phyloP scores from a whole-genome alignment of 2,888 invertebrate genomes.

The Erynnis tages region DNA sequence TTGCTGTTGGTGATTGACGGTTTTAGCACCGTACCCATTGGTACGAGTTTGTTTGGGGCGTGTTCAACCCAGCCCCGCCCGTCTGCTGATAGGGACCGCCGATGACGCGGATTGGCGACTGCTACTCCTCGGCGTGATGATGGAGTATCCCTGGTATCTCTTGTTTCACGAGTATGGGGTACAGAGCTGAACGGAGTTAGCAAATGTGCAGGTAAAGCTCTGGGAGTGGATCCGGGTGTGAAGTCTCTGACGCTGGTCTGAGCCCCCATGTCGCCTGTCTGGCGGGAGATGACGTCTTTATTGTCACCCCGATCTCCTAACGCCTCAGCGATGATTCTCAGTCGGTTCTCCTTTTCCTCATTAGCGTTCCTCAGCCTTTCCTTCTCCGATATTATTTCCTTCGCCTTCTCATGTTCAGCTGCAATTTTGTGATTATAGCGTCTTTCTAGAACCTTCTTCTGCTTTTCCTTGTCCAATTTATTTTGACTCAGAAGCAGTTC shows the following conservation, averaged over 20 bases:
- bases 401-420: conserved; percentile 87
- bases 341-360: conserved; percentile 71
- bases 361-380: conserved; percentile 59
- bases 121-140: conserved; percentile 83
- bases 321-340: conserved; percentile 68
- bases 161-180: conserved; percentile 52
- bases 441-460: conserved; percentile 80
- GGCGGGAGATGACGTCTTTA: conserved; percentile 41
- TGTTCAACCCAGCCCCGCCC: conserved; percentile 94
- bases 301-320: conserved; percentile 55
- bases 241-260: conserved; percentile 62
- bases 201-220: conserved; percentile 69
- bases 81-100: conserved; percentile 91
- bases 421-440: conserved; percentile 84
- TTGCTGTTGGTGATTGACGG: conserved; percentile 91
- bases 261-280: conserved; percentile 57
- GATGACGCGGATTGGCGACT: conserved; percentile 86
- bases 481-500: conserved; percentile 83
- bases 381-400: conserved; percentile 80
- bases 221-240: conserved; percentile 70
- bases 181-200: conserved; percentile 66
- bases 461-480: conserved; percentile 84
- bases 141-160: conserved; percentile 61
- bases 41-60: conserved; percentile 88
- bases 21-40: conserved; percentile 94